Evolutionary conservation across 2,113 vertebrate species (phyloP).

Genomic region (Datnioides undecimradiatus): DNA sequence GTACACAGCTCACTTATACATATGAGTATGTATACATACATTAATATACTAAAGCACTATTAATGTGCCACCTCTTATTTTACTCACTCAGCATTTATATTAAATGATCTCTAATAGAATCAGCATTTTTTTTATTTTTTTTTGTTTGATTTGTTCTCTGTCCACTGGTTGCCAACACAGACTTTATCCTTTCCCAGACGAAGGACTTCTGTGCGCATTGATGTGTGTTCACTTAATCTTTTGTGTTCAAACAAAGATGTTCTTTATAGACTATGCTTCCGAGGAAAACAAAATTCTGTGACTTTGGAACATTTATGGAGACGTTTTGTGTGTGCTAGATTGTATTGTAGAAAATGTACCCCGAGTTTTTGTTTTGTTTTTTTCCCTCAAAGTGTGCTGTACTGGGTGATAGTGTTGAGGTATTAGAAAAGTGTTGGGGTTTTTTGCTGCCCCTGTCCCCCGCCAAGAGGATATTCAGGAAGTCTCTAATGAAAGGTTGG

Average conservation of each 20-base stretch:
- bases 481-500: slow-evolving; percentile 66
- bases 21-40: slow-evolving; percentile 84
- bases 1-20: slow-evolving; percentile 85
- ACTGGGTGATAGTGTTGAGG: slow-evolving; percentile 74
- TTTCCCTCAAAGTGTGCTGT: slow-evolving; percentile 72
- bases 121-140: slow-evolving; percentile 69
- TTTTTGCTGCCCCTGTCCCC: slow-evolving; percentile 22
- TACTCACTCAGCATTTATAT: slow-evolving; percentile 87
- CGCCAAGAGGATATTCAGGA: slow-evolving; percentile 63
- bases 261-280: slow-evolving; percentile 83
- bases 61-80: slow-evolving; percentile 84
- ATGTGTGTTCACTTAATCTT: slow-evolving; percentile 85
- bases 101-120: slow-evolving; percentile 87
- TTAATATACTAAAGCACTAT: slow-evolving; percentile 85
- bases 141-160: slow-evolving; percentile 70
- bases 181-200: slow-evolving; percentile 86
- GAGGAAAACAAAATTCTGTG: slow-evolving; percentile 81
- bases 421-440: slow-evolving; percentile 65
- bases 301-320: slow-evolving; percentile 75
- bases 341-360: slow-evolving; percentile 82
- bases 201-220: slow-evolving; percentile 85
- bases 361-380: slow-evolving; percentile 29
- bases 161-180: slow-evolving; percentile 86
- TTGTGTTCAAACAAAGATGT: slow-evolving; percentile 86
- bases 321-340: slow-evolving; percentile 80